phyloP scores from a whole-genome alignment of 92 coral and sea anemone genomes.

The Micromussa lordhowensis region DNA sequence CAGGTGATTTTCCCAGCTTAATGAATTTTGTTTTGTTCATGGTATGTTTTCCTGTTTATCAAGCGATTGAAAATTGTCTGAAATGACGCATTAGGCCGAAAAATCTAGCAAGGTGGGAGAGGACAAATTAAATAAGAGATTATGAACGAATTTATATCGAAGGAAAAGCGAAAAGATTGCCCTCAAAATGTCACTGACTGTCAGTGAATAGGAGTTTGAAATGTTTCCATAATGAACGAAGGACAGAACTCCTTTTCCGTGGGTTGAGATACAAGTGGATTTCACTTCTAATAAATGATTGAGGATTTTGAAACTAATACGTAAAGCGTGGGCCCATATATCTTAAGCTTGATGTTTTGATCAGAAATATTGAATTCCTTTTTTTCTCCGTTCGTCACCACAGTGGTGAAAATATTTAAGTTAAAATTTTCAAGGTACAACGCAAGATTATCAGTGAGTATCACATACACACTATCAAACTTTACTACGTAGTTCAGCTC shows the following conservation, averaged over 20 bases:
- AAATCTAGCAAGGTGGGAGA: not conserved
- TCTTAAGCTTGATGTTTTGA: not conserved
- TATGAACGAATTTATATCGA: not conserved
- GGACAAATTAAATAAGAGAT: not conserved
- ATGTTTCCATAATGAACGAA: not conserved
- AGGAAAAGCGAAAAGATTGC: not conserved
- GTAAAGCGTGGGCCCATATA: not conserved
- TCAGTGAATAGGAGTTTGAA: not conserved
- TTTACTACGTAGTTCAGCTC: not conserved
- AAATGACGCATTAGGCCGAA: not conserved
- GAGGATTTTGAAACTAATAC: too few relatives aligned
- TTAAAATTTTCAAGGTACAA: not conserved
- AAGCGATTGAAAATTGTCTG: not conserved
- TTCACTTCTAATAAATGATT: too few relatives aligned
- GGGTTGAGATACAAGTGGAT: not conserved
- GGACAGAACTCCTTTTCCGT: not conserved
- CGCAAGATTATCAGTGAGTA: too few relatives aligned
- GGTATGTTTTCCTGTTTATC: not conserved
- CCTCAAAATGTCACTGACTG: not conserved
- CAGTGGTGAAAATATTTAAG: not conserved
- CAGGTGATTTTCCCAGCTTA: not conserved
- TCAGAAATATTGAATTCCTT: not conserved
- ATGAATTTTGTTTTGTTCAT: not conserved
- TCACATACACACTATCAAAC: not conserved
- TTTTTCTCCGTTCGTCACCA: not conserved